A percentile compares a stretch with the other conserved stretches of the same genome.
Conservation (phyloP, 2,888 invertebrate species). For the Heterodera filipjevi region DNA sequence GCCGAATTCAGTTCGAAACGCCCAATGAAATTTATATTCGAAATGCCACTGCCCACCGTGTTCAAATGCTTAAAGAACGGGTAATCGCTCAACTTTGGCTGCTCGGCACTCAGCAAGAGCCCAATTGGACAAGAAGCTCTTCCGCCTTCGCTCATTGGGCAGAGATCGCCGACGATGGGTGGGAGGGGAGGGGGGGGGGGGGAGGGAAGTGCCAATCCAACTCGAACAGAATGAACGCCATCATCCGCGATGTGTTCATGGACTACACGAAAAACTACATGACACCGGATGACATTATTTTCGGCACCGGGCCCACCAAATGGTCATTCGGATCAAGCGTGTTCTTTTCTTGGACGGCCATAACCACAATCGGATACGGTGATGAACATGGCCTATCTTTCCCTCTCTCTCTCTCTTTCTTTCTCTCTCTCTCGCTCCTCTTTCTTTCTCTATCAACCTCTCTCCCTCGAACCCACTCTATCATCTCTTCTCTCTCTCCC, state of each 20-base stretch:
- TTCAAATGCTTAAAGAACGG: slow-evolving; percentile 44
- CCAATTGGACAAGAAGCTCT: slow-evolving; percentile 26
- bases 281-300: slow-evolving; percentile 61
- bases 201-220: neutral
- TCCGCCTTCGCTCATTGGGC: slow-evolving; percentile 49
- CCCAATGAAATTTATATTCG: slow-evolving; percentile 62
- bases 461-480: neutral
- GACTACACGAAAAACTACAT: slow-evolving; percentile 64
- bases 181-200: neutral
- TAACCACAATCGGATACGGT: slow-evolving; percentile 64
- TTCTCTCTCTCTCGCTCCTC: neutral
- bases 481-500: no score
- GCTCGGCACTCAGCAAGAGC: slow-evolving; percentile 41
- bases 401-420: neutral
- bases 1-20: slow-evolving; percentile 55
- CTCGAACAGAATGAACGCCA: slow-evolving; percentile 22
- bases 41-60: slow-evolving; percentile 55
- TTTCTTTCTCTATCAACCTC: slow-evolving; percentile 12
- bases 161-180: slow-evolving; percentile 55
- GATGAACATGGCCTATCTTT: neutral
- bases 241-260: slow-evolving; percentile 54
- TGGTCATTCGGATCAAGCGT: slow-evolving; percentile 64
- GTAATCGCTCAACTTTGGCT: slow-evolving; percentile 56
- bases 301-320: slow-evolving; percentile 59
- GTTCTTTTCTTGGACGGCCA: slow-evolving; percentile 66